These are phyloP conservation scores for Phocoena phocoena DNA, from an alignment of 2,113 vertebrate genomes.

Conservation along the genomic window DNA sequence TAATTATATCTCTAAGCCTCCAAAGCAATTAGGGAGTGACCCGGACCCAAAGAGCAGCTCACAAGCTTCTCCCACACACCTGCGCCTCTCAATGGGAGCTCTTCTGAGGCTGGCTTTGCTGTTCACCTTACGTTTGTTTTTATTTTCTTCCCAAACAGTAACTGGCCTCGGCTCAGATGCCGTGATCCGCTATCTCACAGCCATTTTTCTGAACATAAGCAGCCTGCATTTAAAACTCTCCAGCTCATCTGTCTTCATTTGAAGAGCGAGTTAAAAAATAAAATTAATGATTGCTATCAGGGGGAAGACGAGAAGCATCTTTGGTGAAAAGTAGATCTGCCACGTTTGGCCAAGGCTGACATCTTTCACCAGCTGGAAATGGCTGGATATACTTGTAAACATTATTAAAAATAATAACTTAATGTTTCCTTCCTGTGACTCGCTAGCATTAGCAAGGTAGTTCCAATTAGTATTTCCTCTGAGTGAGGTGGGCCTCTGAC, in stretches of 20 bases:
- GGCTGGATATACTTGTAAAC: constrained; percentile 95
- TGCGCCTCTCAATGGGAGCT: not conserved
- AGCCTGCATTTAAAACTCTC: constrained; percentile 89
- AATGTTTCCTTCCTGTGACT: constrained; percentile 94
- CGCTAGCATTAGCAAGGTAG: constrained; percentile 91
- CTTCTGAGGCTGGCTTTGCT: not conserved
- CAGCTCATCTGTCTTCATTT: constrained; percentile 93
- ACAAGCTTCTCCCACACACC: not conserved
- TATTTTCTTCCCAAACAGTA: constrained; percentile 66
- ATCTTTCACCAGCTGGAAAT: constrained; percentile 94
- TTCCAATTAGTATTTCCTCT: constrained; percentile 91
- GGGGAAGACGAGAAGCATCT: constrained; percentile 90
- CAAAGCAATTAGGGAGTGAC: constrained; percentile 63
- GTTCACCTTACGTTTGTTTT: constrained; percentile 52
- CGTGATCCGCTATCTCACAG: constrained; percentile 82
- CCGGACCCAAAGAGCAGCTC: not conserved
- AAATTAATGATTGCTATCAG: constrained; percentile 96
- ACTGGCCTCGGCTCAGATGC: constrained; percentile 77
- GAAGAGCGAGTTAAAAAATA: constrained; percentile 94
- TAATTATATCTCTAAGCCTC: constrained; percentile 65
- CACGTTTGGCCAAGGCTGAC: constrained; percentile 91
- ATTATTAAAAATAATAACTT: constrained; percentile 98
- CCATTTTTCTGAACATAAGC: constrained; percentile 89
- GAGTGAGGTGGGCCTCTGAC: constrained; percentile 86
- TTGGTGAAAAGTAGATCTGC: constrained; percentile 93